A percentile compares a stretch with the other conserved stretches of the same genome.
Evolutionary conservation across 1,140 invertebrate species (phyloP).

Genomic region (Schlechtendalia chinensis): DNA sequence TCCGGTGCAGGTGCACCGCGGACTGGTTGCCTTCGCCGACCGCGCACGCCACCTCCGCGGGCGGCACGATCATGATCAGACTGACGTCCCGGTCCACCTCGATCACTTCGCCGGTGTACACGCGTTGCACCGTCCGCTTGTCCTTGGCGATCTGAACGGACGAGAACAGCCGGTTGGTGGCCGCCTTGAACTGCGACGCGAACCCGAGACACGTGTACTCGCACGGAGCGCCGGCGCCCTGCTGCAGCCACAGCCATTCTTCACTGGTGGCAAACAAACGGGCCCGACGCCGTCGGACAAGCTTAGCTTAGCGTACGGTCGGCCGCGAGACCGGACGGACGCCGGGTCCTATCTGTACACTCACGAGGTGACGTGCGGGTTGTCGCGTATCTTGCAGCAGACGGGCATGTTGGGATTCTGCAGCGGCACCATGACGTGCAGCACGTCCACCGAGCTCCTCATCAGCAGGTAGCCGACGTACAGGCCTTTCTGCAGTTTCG

Average conservation of each 20-base stretch:
- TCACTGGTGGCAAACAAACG: too few species aligned
- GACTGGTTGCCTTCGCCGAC: slow-evolving; percentile 74
- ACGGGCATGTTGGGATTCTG: slow-evolving; percentile 90
- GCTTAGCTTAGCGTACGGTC: too few species aligned
- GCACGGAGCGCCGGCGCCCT: neutral
- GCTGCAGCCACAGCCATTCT: slow-evolving; percentile 35
- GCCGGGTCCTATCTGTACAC: slow-evolving; percentile 54
- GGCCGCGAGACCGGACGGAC: neutral
- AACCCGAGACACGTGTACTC: slow-evolving; percentile 5
- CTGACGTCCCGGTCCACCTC: slow-evolving; percentile 85
- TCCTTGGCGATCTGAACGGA: slow-evolving; percentile 45
- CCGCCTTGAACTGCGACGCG: slow-evolving; percentile 33
- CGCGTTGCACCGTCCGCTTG: slow-evolving; percentile 56
- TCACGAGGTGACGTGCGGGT: slow-evolving; percentile 92
- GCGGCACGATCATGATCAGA: slow-evolving; percentile 84
- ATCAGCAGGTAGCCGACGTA: slow-evolving; percentile 95
- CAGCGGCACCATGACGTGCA: slow-evolving; percentile 87
- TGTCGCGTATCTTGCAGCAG: slow-evolving; percentile 86
- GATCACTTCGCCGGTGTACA: slow-evolving; percentile 89
- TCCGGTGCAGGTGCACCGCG: slow-evolving; percentile 74
- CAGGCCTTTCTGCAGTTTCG: slow-evolving; percentile 77
- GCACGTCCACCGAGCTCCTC: slow-evolving; percentile 89
- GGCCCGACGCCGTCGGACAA: too few species aligned
- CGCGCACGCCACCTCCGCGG: slow-evolving; percentile 84
- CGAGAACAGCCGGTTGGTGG: slow-evolving; percentile 26